Conservation (phyloP, 1,140 invertebrate genomes). For the Saccostrea echinata region DNA sequence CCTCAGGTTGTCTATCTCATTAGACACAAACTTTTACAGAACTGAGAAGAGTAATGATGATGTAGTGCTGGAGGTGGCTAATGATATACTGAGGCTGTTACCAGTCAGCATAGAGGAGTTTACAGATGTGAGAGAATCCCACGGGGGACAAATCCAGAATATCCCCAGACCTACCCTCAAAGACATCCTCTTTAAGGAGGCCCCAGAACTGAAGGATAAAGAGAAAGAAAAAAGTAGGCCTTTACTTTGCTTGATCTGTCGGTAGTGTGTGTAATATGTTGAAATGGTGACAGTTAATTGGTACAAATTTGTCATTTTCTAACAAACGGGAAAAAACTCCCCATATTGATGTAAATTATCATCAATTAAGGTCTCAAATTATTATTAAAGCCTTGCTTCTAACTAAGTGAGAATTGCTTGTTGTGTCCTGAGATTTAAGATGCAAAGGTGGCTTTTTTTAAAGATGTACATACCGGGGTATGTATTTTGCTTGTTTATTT, state of each 20-base stretch:
- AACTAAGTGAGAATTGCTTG: too few relatives aligned
- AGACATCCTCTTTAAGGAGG: slow-evolving; percentile 63
- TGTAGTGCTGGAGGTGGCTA: slow-evolving; percentile 83
- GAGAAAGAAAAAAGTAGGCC: slow-evolving; percentile 70
- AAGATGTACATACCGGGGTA: too few relatives aligned
- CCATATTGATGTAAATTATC: too few relatives aligned
- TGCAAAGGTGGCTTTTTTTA: too few relatives aligned
- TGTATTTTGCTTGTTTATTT: slow-evolving; percentile 40
- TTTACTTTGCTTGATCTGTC: not conserved
- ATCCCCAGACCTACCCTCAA: slow-evolving; percentile 65
- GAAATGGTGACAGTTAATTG: too few relatives aligned
- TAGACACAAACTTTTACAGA: slow-evolving; percentile 67
- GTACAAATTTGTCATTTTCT: too few relatives aligned
- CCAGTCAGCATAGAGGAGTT: slow-evolving; percentile 79
- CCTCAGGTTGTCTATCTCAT: not conserved
- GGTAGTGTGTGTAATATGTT: too few relatives aligned
- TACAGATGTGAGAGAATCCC: slow-evolving; percentile 64
- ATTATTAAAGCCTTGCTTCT: too few relatives aligned
- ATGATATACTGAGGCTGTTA: slow-evolving; percentile 73
- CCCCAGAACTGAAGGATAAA: slow-evolving; percentile 68
- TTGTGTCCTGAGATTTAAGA: too few relatives aligned
- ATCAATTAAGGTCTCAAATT: too few relatives aligned
- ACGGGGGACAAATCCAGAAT: slow-evolving; percentile 38
- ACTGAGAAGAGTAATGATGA: slow-evolving; percentile 86
- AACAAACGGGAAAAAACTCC: too few relatives aligned